These are phyloP conservation scores for Limonius californicus DNA, from an alignment of 1,140 invertebrate species.

Conservation along the genomic window DNA sequence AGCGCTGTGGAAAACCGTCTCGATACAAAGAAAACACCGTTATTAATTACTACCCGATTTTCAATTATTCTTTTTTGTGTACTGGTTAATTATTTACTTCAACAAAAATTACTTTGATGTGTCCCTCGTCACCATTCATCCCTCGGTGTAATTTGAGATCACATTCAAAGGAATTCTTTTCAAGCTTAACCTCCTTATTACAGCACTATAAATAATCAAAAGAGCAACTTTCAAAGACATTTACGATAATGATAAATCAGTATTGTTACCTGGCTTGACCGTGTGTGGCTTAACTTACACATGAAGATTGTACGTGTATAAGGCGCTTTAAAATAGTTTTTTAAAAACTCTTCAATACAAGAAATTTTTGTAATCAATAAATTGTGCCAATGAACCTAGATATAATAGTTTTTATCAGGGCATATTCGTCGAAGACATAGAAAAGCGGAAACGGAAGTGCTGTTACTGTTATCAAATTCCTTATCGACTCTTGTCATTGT, in stretches of 20 bases:
- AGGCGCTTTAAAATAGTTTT: background rate
- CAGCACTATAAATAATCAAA: too few relatives aligned
- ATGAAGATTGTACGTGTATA: too few relatives aligned
- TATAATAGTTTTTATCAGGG: slow-evolving; percentile 32
- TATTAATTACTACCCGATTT: slow-evolving; percentile 17
- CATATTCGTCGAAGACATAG: slow-evolving; percentile 33
- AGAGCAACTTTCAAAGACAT: too few relatives aligned
- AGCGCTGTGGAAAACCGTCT: slow-evolving; percentile 9
- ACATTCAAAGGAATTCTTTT: too few relatives aligned
- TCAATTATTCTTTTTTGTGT: slow-evolving; percentile 16
- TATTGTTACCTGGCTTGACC: too few relatives aligned
- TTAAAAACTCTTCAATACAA: background rate
- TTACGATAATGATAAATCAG: too few relatives aligned
- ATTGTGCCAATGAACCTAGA: slow-evolving; percentile 37
- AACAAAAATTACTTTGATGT: slow-evolving; percentile 15
- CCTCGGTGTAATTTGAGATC: too few relatives aligned
- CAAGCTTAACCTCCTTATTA: too few relatives aligned
- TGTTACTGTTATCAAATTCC: slow-evolving; percentile 28
- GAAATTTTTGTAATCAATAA: slow-evolving; percentile 22
- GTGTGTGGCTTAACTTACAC: too few relatives aligned
- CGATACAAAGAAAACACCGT: slow-evolving; percentile 13
- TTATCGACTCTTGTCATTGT: slow-evolving; percentile 34
- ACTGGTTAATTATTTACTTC: slow-evolving; percentile 12
- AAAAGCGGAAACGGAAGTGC: slow-evolving; percentile 37
- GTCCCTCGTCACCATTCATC: background rate